Evolutionary conservation across 92 coral and sea anemone species (phyloP).

Genomic region (Actinernus sp.): DNA sequence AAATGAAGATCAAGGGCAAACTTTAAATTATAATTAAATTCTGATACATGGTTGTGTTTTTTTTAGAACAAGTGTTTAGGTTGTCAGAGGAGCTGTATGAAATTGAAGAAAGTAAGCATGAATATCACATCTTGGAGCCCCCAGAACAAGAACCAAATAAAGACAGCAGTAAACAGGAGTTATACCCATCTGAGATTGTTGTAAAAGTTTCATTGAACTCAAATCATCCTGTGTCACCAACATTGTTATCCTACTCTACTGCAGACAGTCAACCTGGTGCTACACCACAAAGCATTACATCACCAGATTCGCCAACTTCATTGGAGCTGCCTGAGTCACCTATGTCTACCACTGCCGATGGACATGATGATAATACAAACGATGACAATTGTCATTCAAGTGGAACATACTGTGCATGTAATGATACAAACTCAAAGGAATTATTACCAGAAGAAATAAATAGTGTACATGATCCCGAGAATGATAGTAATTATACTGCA

Average conservation of each 20-base stretch:
- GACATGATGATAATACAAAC: not conserved
- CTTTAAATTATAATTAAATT: too few species aligned
- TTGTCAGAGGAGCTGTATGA: conserved; percentile 57
- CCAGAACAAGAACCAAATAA: conserved; percentile 3
- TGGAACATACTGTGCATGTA: too few species aligned
- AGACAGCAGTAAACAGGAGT: not conserved
- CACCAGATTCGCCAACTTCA: not conserved
- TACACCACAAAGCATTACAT: not conserved
- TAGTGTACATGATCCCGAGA: conserved; percentile 4
- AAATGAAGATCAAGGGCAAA: too few species aligned
- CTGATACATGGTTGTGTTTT: not conserved
- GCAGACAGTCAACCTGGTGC: not conserved
- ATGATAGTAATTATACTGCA: conserved; percentile 52
- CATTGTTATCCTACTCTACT: conserved; percentile 5
- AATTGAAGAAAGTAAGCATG: conserved; percentile 22
- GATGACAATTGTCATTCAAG: too few species aligned
- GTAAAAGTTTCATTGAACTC: not conserved
- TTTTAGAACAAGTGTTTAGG: conserved; percentile 65
- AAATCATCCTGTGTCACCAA: conserved; percentile 9
- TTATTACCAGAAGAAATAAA: not conserved
- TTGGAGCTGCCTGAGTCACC: conserved; percentile 56
- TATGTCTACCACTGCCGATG: conserved; percentile 50
- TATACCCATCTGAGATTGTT: not conserved
- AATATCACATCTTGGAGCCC: conserved; percentile 60
- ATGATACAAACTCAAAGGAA: too few species aligned